Base-by-base conservation (phyloP, 2,888 invertebrate genomes). In the Mythimna lalbum region DNA sequence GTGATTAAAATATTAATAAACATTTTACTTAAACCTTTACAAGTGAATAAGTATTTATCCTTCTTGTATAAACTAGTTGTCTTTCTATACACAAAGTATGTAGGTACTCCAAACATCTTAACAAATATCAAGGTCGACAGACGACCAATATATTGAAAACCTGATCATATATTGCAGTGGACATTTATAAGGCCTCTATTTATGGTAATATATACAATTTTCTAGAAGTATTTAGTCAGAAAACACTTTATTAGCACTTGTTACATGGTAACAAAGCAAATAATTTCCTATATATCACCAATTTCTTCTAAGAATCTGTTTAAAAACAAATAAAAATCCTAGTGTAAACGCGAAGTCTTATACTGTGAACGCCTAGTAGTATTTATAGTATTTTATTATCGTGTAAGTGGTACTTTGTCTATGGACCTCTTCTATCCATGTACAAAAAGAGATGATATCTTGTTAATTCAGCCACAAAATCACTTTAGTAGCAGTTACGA, bases 51-150 rank as follows among this genome's bases (percentile, higher is more conserved):
- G 3, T 21, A 31, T 60, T 60, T 63, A 61, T 56, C 17, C 23
- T 60, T 17, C 12, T 17, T 10, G n/a, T 60, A n/a, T 36, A 73
- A 68, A 68, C 73, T 52, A 52, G 49, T 65, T 69, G 62, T 65
- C 47, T 43, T 56, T 55, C 64, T 64, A 65, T 67, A 60, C 55
- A 65, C 62, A 72, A 57, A 78, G 50, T 71, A 53, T 65, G 49
- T n/a, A 49, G 52, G 63, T 78, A 73, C 73, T 76, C 78, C 62
- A 78, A 67, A 64, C 61, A 69, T 78, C 60, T 69, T 69, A 69
- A 73, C 56, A 79, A 80, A 72, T 83, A 81, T 80, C 86, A 85
- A 87, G 85, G 84, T 83, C 78, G 60, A 80, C 74, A 63, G 53
- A 64, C 78, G 77, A 78, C 78, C 76, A 76, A 64, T 73, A 71